Evolutionary conservation across 2,797 vertebrate genomes (phyloP), one percentile per base, ranked within the genome.

Genomic region (Protosalanx chinensis): DNA sequence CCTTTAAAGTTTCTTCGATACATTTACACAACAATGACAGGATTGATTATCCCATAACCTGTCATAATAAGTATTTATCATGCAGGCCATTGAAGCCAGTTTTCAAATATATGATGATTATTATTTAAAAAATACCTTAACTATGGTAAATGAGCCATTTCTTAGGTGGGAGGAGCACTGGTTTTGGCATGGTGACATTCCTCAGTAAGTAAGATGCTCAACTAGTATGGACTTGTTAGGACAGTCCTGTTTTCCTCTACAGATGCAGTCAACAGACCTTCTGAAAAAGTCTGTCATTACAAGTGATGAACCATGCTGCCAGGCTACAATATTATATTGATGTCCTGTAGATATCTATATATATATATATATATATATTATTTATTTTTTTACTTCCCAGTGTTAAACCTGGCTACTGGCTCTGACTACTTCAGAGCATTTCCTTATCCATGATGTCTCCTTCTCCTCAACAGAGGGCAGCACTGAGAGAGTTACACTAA

Each of bases 171-270:
- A 59, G 32, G 7, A n/a, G 1, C 66, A 57, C 58, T 71, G 49
- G 20, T 66, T 53, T 69, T 68, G 67, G 37, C 61, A 72, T 61
- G 72, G 74, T 73, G 65, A 78, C 49, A 85, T 71, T 82, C 76
- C 71, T 7, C 51, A 20, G 10, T 16, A n/a, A 41, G 49, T 16
- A 15, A 64, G 64, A 81, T 68, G 68, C 78, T 71, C 27, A 67
- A 68, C 88, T 84, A 64, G 87, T 81, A 67, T 27, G 4, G 74
- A 72, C 89, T 73, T 82, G 88, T 59, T 46, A 35, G 29, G 8
- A 30, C 23, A 51, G 60, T 72, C 74, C 71, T 37, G 15, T 18
- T 18, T 72, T 69, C 70, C 70, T 33, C 60, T 67, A 58, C 41
- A 46, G 49, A n/a, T 46, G 64, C 27, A 64, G 13, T 72, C 20